Base-by-base conservation (phyloP, 2,113 vertebrate genomes). In the Eupsittula cactorum region DNA sequence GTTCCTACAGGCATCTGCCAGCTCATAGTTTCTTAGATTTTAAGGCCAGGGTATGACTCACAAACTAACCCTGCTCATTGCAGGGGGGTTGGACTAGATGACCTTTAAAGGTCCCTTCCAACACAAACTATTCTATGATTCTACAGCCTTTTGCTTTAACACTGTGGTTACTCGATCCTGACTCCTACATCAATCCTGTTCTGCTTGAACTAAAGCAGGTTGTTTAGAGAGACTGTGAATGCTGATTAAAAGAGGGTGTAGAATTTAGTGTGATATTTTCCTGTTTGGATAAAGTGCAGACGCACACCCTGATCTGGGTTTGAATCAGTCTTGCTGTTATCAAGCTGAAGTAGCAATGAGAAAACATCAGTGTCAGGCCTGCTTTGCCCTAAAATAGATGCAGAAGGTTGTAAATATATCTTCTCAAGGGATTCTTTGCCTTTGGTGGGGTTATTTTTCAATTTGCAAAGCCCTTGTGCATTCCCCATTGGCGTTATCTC, bases 101-200 rank as follows among this genome's bases (percentile, higher is more conserved):
- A 75, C 78, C 78, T 95, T 91, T 82, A 93, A 91, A 87, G 10
- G 49, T 82, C 33, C 23, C 3, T 94, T 94, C 44, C 27, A 91
- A 37, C 14, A 3, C 64, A 69, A 84, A 44, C 11, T 6, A 14
- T 90, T 78, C 68, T 68, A 7, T 64, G 67, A 73, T 85, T 92
- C 17, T 80, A 3, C 64, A 82, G 62, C 16, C 14, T 60, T 55
- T 42, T 78, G 2, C 74, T 87, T 68, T 71, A 50, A 60, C 17
- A 31, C 5, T 27, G 25, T 50, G 23, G 19, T 62, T 39, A 13
- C 42, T 33, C 41, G 33, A 39, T 0, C 0, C 17, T 81, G 60
- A 68, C 8, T 81, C 21, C 7, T 78, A 24, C 47, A 55, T 76
- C 20, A 55, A 53, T 14, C 14, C 55, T n/a, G 11, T 29, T 70